These are phyloP conservation scores for Rhodophaea formosa DNA, from an alignment of 2,888 invertebrate genomes.

Conservation along the genomic window DNA sequence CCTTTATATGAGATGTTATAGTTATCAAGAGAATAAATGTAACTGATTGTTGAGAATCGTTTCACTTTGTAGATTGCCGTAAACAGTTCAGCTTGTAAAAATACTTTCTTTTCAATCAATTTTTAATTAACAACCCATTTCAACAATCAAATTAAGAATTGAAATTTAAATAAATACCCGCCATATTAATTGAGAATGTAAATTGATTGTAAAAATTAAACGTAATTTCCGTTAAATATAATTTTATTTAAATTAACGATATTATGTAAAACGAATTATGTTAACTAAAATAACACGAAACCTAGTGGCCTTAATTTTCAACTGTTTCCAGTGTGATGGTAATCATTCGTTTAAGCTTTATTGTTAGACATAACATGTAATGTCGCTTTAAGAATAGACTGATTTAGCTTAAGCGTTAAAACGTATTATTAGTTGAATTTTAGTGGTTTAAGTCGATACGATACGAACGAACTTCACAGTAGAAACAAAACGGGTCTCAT, in stretches of 20 bases:
- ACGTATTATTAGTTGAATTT: conserved; percentile 73
- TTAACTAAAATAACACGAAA: conserved; percentile 42
- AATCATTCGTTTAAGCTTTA: conserved; percentile 75
- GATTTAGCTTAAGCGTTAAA: conserved; percentile 79
- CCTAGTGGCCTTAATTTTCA: conserved; percentile 69
- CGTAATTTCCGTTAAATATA: conserved; percentile 9
- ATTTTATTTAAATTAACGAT: conserved; percentile 19
- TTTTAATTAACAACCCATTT: conserved; percentile 1
- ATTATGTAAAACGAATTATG: conserved; percentile 37
- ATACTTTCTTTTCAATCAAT: background rate
- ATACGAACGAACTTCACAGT: conserved; percentile 52
- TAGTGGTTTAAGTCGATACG: conserved; percentile 61
- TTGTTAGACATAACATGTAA: conserved; percentile 67
- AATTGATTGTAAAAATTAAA: conserved; percentile 29
- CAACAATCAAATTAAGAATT: conserved; percentile 5
- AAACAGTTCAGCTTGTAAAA: background rate
- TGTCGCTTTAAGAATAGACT: conserved; percentile 81
- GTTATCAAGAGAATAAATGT: conserved; percentile 29
- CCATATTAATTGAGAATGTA: conserved; percentile 26
- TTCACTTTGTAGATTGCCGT: conserved; percentile 14
- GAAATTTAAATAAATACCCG: conserved; percentile 15
- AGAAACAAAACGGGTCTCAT: conserved; percentile 30
- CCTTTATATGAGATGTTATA: conserved; percentile 56
- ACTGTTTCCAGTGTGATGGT: conserved; percentile 70
- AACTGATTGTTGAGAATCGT: conserved; percentile 21